Percentiles rank a stretch among this genome's conserved stretches.
phyloP scores from a whole-genome alignment of 2,113 vertebrate species.

The Leptocoma aspasia region DNA sequence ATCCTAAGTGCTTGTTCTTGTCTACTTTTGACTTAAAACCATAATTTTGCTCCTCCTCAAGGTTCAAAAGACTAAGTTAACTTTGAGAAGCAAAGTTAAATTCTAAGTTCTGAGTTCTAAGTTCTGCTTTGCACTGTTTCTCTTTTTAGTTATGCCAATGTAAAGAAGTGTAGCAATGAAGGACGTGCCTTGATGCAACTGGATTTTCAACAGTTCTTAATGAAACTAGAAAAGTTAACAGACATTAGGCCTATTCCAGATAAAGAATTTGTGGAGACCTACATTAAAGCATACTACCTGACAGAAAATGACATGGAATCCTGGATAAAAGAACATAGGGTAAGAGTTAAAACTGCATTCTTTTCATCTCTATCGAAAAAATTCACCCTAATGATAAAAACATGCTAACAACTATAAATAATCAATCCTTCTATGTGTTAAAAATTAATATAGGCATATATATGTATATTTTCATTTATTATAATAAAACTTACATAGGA shows the following conservation, averaged over 20 bases:
- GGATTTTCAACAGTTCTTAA: slow-evolving; percentile 98
- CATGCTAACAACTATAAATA: not conserved
- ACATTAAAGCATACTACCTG: slow-evolving; percentile 98
- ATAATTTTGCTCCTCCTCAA: not conserved
- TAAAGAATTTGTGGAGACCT: slow-evolving; percentile 98
- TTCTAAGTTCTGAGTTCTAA: not conserved
- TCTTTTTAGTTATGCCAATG: slow-evolving; percentile 88
- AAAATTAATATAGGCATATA: not conserved
- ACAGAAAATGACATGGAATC: slow-evolving; percentile 98
- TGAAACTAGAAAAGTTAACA: slow-evolving; percentile 97
- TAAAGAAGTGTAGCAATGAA: slow-evolving; percentile 98
- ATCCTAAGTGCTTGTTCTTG: not conserved
- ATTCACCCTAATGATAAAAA: not conserved
- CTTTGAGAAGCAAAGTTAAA: not conserved
- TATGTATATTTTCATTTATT: not conserved
- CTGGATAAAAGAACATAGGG: slow-evolving; percentile 98
- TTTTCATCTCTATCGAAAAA: not conserved
- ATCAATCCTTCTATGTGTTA: not conserved
- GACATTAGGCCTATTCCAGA: slow-evolving; percentile 97
- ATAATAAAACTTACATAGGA: not conserved
- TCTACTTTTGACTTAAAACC: not conserved
- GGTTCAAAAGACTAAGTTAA: not conserved
- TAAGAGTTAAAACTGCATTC: slow-evolving; percentile 63
- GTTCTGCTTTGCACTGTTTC: not conserved
- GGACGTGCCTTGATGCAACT: slow-evolving; percentile 98